Evolutionary conservation across 2,888 invertebrate species (phyloP), one percentile per base, ranked within the genome.

Genomic region (Chrysina gloriosa): DNA sequence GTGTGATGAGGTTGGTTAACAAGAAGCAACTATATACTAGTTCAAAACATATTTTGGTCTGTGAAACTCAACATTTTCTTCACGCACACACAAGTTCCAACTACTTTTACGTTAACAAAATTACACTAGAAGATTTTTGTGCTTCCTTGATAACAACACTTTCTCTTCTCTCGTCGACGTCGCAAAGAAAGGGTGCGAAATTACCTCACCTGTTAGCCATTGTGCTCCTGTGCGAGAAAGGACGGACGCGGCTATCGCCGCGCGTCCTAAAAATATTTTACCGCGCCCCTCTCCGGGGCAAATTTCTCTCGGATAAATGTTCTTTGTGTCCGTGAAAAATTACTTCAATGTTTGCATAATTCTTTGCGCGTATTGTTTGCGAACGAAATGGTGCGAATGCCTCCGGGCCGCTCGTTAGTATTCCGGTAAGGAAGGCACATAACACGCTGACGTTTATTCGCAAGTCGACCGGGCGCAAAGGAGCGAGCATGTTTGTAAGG

Each of bases 301-400:
- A 61, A 42, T 61, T 61, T 61, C 45, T 42, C 39, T 69, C 70
- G 70, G 71, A 70, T 50, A 65, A 54, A 65, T 65, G 25, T 42
- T 42, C 65, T 65, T 54, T 45, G 66, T 66, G 47, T 58, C 58
- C 58, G 66, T 70, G 71, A 73, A 73, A 73, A 75, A 75, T 74
- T 76, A 74, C 75, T 72, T 72, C 73, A 72, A 68, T 70, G 74
- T 76, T 75, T 75, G 74, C 76, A 75, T 76, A 76, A 76, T 76
- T 76, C 76, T 65, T 69, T 67, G 64, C 74, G 74, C 76, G 76
- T 75, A 74, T 74, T 76, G 75, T 76, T 76, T 76, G 76, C 72
- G 74, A 74, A 74, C 69, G 71, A 76, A 75, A 76, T 76, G 71
- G 72, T 72, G 75, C 71, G 67, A 72, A 73, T 75, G 73, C 77